These are phyloP conservation scores for Urophycis tenuis DNA, from an alignment of 2,797 vertebrate species.

Conservation along the genomic window DNA sequence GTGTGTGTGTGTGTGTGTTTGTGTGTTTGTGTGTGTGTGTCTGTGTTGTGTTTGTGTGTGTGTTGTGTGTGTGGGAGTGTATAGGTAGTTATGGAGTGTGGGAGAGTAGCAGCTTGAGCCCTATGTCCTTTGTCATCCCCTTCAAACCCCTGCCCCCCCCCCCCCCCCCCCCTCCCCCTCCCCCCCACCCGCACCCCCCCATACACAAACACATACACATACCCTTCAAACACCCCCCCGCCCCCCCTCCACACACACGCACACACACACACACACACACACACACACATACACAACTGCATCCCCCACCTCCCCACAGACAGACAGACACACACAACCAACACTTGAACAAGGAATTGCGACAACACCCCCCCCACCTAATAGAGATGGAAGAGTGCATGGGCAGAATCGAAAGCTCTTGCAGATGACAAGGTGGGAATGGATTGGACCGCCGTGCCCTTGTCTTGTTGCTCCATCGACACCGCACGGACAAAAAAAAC, in stretches of 20 bases:
- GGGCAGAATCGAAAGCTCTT: slow-evolving; percentile 71
- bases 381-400: slow-evolving; percentile 76
- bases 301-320: slow-evolving; percentile 2
- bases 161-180: too few relatives aligned
- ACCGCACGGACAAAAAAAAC: slow-evolving; percentile 50
- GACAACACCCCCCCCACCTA: slow-evolving; percentile 69
- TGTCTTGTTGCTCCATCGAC: slow-evolving; percentile 65
- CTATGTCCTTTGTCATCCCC: slow-evolving; percentile 60
- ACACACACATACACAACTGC: slow-evolving; percentile 47
- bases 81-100: slow-evolving; percentile 7
- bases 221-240: slow-evolving; percentile 23
- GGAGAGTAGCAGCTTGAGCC: slow-evolving; percentile 37
- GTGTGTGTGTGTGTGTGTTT: background rate
- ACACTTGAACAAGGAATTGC: slow-evolving; percentile 43
- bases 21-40: background rate
- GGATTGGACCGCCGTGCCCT: slow-evolving; percentile 66
- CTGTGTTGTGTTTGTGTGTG: background rate
- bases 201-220: slow-evolving; percentile 25
- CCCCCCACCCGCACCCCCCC: too few relatives aligned
- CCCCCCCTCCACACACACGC: slow-evolving; percentile 30
- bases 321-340: slow-evolving; percentile 41
- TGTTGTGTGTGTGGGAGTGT: slow-evolving; percentile 8
- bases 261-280: slow-evolving; percentile 7
- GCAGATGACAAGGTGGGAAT: slow-evolving; percentile 69
- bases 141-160: background rate